Evolutionary conservation across 2,113 vertebrate genomes (phyloP), one percentile per base, ranked within the genome.

Genomic region (Nansenia antarctica): DNA sequence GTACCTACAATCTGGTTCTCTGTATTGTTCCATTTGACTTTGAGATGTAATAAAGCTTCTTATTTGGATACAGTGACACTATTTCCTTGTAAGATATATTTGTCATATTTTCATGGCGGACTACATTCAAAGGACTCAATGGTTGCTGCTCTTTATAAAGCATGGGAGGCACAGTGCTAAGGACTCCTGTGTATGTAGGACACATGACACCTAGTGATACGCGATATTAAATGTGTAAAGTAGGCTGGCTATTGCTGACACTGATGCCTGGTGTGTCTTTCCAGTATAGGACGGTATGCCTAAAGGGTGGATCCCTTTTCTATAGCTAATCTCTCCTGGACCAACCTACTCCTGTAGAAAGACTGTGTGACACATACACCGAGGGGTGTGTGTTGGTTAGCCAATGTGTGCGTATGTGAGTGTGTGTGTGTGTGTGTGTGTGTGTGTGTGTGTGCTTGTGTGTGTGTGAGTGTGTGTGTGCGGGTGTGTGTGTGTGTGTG

Each of bases 171-270:
- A 12, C 54, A 27, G 18, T n/a, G 61, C 9, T 29, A 1, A 31
- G 18, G 3, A 52, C 59, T 35, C 22, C 29, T 55, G 20, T 59
- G 55, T 63, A 45, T 73, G 47, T 31, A n/a, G 39, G 70, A 74
- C 69, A 74, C 78, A 69, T 60, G 60, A 34, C 71, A 66, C 42
- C 58, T 70, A 74, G 45, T 79, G 82, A 82, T 69, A 89, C 75
- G 57, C 45, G 80, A 90, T 81, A 63, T 9, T 52, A 88, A 79
- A 76, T 77, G 72, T 84, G 79, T 87, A 82, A 87, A 84, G 64
- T 52, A 69, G 74, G 78, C 57, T 66, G 63, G 69, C 70, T 80
- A 7, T 26, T 52, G 52, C 64, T 58, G 52, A 65, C 59, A 80
- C 67, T 52, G 67, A 62, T 69, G 67, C 69, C 54, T 66, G 55